Conservation (phyloP, 1,140 invertebrate species). For the Drosophila mayri region DNA sequence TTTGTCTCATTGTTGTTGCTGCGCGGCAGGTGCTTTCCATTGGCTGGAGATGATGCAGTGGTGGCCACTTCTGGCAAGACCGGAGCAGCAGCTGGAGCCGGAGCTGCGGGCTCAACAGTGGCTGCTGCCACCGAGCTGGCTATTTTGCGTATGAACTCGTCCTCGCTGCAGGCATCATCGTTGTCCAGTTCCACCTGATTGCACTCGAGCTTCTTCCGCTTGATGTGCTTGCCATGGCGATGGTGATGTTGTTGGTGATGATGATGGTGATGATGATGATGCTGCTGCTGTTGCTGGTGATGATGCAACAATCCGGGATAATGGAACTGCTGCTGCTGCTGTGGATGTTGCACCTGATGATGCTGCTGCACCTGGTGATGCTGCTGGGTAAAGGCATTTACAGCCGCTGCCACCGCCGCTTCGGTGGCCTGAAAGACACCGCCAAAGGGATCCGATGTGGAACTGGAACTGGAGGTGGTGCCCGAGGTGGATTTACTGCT, state of each 20-base stretch:
- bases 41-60: slow-evolving; percentile 2
- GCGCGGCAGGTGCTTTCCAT: slow-evolving; percentile 24
- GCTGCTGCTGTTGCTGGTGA: slow-evolving; percentile 37
- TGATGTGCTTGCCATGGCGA: slow-evolving; percentile 76
- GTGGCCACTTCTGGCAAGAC: neutral
- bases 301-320: slow-evolving; percentile 36
- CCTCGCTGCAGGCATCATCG: slow-evolving; percentile 87
- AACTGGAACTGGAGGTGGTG: neutral
- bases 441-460: slow-evolving; percentile 50
- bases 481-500: neutral
- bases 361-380: slow-evolving; percentile 37
- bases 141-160: slow-evolving; percentile 82
- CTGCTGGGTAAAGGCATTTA: slow-evolving; percentile 35
- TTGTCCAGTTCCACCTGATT: slow-evolving; percentile 87
- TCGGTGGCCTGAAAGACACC: slow-evolving; percentile 56
- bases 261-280: slow-evolving; percentile 27
- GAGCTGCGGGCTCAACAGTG: neutral
- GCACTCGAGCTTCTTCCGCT: slow-evolving; percentile 88
- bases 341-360: slow-evolving; percentile 12
- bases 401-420: slow-evolving; percentile 33
- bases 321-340: slow-evolving; percentile 43
- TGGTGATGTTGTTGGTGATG: slow-evolving; percentile 23
- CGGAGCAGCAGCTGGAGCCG: neutral
- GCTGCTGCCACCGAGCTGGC: slow-evolving; percentile 53
- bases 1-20: slow-evolving; percentile 59